Evolutionary conservation across 1,140 invertebrate genomes (phyloP).

Genomic region (Ceratitis capitata): DNA sequence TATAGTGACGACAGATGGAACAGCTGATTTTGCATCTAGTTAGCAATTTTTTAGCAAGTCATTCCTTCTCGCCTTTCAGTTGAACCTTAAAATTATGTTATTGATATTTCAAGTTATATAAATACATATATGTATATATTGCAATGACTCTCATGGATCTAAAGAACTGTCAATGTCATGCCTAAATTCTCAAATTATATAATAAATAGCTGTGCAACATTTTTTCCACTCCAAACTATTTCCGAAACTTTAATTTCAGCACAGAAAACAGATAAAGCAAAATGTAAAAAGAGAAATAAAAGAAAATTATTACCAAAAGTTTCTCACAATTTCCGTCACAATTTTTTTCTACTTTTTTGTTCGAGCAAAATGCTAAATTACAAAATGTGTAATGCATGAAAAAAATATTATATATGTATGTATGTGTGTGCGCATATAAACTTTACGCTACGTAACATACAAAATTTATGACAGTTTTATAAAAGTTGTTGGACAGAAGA

Average conservation of each 20-base stretch:
- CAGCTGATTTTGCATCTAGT: no score
- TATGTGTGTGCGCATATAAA: no score
- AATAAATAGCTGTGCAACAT: not conserved
- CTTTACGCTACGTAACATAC: constrained; percentile 48
- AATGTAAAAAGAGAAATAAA: not conserved
- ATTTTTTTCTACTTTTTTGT: not conserved
- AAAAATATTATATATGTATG: no score
- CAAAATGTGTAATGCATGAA: constrained; percentile 8
- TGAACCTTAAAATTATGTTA: no score
- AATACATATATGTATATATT: no score
- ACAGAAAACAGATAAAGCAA: not conserved
- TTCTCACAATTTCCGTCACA: not conserved
- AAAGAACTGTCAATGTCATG: no score
- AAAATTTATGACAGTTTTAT: constrained; percentile 63
- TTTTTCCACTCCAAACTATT: not conserved
- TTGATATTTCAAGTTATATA: no score
- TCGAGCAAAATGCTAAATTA: constrained; percentile 2
- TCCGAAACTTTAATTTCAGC: not conserved
- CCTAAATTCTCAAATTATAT: no score
- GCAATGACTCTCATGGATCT: no score
- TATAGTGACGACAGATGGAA: no score
- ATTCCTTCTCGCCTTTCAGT: no score
- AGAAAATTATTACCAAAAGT: not conserved
- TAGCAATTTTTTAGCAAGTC: no score
- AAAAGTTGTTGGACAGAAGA: constrained; percentile 49